Evolutionary conservation across 1,140 invertebrate genomes (phyloP).

Genomic region (Anastrepha obliqua): DNA sequence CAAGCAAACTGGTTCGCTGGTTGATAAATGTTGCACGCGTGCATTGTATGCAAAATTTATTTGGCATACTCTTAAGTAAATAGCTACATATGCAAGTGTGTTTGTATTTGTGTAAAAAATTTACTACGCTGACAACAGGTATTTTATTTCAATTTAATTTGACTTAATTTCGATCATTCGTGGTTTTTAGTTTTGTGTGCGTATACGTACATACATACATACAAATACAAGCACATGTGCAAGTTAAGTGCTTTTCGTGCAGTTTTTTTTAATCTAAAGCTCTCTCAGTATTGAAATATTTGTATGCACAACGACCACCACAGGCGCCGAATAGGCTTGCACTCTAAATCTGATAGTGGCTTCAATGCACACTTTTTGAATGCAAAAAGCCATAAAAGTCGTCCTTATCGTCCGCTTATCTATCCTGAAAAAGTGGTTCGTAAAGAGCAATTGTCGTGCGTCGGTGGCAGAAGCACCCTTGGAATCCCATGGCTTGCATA

Average conservation of each 20-base stretch:
- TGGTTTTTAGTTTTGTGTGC: neutral
- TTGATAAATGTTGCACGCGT: constrained; percentile 44
- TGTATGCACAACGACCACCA: no score
- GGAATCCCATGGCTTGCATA: no score
- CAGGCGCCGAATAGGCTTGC: no score
- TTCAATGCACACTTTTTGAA: no score
- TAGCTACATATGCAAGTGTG: neutral
- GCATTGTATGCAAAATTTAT: constrained; percentile 45
- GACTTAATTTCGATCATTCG: neutral
- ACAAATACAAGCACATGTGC: neutral
- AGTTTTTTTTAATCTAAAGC: neutral
- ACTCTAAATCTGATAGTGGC: no score
- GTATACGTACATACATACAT: neutral
- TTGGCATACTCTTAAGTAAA: neutral
- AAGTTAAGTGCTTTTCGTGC: neutral
- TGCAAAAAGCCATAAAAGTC: no score
- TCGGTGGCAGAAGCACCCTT: no score
- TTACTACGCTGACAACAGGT: neutral
- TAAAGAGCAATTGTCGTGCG: no score
- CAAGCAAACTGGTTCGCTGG: constrained; percentile 32
- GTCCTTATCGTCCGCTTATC: no score
- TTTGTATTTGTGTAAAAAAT: neutral
- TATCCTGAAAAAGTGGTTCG: no score
- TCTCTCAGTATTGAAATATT: no score
- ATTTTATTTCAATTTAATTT: constrained; percentile 35